Evolutionary conservation across 2,797 vertebrate species (phyloP), one percentile per base, ranked within the genome.

Genomic region (Myotis findleyi): DNA sequence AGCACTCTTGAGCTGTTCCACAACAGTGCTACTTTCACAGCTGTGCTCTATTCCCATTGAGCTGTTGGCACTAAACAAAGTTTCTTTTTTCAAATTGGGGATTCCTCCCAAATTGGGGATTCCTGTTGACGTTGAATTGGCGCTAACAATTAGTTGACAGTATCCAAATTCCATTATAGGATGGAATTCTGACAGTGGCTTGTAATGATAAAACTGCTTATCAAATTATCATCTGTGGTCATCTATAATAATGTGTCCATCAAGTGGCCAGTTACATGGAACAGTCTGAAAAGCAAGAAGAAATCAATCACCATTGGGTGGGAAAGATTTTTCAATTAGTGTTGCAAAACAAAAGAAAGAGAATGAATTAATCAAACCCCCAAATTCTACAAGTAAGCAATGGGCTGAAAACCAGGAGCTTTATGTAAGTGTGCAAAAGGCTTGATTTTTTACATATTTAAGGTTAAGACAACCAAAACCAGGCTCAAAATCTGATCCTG

Each of bases 371-470:
- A 44, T 73, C 21, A 30, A 33, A 62, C 18, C 33, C 51, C 12
- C 51, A n/a, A 83, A 53, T 81, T 68, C 53, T 53, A 84, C 41
- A n/a, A 30, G 30, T 68, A 77, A 76, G 14, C 4, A 36, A 55
- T 76, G 23, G 53, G 8, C 41, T 90, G 41, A 73, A 89, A 66
- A 33, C 8, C 30, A 72, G 41, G 55, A 87, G 62, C 9, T 72
- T 84, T 68, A 79, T 72, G 10, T n/a, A 44, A 92, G 11, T 73
- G 12, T 90, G 17, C 7, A 59, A 69, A 92, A 73, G 25, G 59
- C 41, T 75, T 27, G 38, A 21, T 94, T 92, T 96, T 20, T 57
- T 93, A 41, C 55, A 38, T 57, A 80, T 92, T 87, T 92, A 77
- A 62, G 44, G 1, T 14, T 66, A 72, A 77, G 44, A 64, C 66